Evolutionary conservation across 2,797 vertebrate species (phyloP).

Genomic region (Loris lydekkerianus): DNA sequence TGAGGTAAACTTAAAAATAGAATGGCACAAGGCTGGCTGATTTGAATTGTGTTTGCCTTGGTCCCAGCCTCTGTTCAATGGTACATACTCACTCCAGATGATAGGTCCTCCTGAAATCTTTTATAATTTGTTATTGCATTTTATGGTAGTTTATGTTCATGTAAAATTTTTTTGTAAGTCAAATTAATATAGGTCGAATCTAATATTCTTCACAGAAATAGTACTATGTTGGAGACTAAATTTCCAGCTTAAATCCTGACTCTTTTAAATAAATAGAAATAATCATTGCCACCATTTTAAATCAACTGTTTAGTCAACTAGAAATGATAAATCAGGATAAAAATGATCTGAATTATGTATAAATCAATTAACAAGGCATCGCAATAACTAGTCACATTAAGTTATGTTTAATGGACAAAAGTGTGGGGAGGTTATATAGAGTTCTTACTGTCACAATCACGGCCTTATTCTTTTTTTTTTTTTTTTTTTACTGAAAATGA

Average conservation of each 20-base stretch:
- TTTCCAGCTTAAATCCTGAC: conserved; percentile 53
- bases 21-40: background rate
- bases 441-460: conserved; percentile 47
- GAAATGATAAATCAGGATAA: conserved; percentile 69
- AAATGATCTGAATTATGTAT: conserved; percentile 61
- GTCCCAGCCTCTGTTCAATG: background rate
- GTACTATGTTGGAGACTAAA: conserved; percentile 61
- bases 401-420: conserved; percentile 50
- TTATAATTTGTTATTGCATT: background rate
- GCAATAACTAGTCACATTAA: conserved; percentile 48
- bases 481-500: conserved; percentile 62
- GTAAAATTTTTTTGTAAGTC: conserved; percentile 44
- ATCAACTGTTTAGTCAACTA: conserved; percentile 67
- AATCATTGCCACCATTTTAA: conserved; percentile 54
- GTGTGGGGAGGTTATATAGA: background rate
- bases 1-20: conserved; percentile 44
- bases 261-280: conserved; percentile 69
- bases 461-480: conserved; percentile 68
- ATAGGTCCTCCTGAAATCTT: background rate
- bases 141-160: conserved; percentile 43
- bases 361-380: conserved; percentile 65
- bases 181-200: conserved; percentile 69
- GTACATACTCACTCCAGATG: background rate
- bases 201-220: conserved; percentile 70
- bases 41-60: conserved; percentile 40